These are phyloP conservation scores for Melanotaenia maccullochi DNA, from an alignment of 2,797 vertebrate species.

Conservation along the genomic window DNA sequence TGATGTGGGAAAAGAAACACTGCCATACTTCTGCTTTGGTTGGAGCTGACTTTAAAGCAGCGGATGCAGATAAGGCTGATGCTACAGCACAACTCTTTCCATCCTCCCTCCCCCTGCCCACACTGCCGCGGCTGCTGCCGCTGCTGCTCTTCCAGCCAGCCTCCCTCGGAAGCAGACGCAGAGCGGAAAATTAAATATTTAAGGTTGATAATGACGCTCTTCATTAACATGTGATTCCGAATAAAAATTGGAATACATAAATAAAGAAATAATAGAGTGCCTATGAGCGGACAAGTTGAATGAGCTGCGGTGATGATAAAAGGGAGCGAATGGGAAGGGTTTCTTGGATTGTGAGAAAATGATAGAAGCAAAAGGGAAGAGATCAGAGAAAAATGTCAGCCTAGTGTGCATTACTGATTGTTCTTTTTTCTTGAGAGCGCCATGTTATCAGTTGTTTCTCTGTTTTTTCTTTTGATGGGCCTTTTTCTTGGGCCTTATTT, in stretches of 20 bases:
- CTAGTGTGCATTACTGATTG: conserved; percentile 68
- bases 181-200: conserved; percentile 86
- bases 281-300: conserved; percentile 76
- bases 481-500: conserved; percentile 17
- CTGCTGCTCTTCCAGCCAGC: conserved; percentile 66
- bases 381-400: conserved; percentile 70
- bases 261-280: conserved; percentile 83
- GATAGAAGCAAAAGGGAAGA: conserved; percentile 70
- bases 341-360: conserved; percentile 66
- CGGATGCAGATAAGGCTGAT: conserved; percentile 74
- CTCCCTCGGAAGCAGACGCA: conserved; percentile 80
- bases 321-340: conserved; percentile 56
- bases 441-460: conserved; percentile 46
- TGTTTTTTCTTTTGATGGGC: conserved; percentile 22
- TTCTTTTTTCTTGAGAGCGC: conserved; percentile 38
- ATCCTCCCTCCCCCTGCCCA: conserved; percentile 21
- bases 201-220: conserved; percentile 83
- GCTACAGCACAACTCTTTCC: conserved; percentile 53
- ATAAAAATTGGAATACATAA: conserved; percentile 85
- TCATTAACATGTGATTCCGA: conserved; percentile 85
- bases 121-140: conserved; percentile 15
- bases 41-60: conserved; percentile 70
- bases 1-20: conserved; percentile 41
- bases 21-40: conserved; percentile 52
- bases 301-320: conserved; percentile 72